A percentile compares a stretch with the other conserved stretches of the same genome.
These are phyloP conservation scores for Aepyceros melampus DNA, from an alignment of 2,113 vertebrate genomes.

Conservation along the genomic window DNA sequence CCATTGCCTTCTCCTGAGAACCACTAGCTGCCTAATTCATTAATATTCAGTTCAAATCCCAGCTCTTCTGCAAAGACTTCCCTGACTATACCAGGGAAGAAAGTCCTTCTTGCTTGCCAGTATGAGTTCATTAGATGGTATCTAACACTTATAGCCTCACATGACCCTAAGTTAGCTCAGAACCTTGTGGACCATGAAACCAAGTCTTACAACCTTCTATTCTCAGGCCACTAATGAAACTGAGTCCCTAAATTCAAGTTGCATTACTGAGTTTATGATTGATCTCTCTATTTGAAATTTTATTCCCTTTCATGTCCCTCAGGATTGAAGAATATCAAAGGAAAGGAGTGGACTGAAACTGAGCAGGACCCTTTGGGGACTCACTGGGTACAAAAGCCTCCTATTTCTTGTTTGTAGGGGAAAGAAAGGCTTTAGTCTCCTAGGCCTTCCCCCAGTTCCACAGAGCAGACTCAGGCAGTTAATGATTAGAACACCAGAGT, in stretches of 20 bases:
- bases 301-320: neutral
- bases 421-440: neutral
- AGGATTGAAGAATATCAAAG: neutral
- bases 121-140: neutral
- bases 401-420: neutral
- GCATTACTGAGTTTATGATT: neutral
- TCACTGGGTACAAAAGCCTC: neutral
- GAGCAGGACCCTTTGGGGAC: neutral
- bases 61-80: neutral
- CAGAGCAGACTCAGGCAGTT: neutral
- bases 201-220: neutral
- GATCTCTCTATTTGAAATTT: neutral
- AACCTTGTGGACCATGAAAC: neutral
- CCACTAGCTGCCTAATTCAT: neutral
- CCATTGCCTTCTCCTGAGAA: too few relatives aligned
- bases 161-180: neutral
- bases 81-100: neutral
- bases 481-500: neutral
- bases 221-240: neutral
- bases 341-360: neutral
- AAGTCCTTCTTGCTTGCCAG: neutral
- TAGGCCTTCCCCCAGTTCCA: neutral
- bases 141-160: neutral
- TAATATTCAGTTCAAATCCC: neutral
- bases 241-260: neutral